phyloP scores from a whole-genome alignment of 2,888 invertebrate genomes.

The Charanyca ferruginea region DNA sequence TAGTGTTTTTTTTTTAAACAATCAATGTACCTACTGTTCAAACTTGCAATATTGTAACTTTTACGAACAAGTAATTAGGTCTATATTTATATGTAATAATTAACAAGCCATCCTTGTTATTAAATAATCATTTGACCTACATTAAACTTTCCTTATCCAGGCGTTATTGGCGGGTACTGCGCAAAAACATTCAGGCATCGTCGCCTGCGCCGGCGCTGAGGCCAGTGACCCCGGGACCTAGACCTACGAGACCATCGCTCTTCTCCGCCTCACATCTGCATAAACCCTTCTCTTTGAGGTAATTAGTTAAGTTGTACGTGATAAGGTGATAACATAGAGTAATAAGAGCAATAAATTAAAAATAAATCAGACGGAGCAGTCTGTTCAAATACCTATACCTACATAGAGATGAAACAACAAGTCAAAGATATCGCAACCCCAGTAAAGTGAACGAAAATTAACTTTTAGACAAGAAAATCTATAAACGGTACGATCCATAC shows the following conservation, averaged over 20 bases:
- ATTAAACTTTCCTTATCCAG: conserved; percentile 79
- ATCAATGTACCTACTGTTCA: too few species aligned
- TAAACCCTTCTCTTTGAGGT: conserved; percentile 93
- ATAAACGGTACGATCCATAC: too few species aligned
- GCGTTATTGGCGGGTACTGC: conserved; percentile 94
- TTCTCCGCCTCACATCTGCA: conserved; percentile 93
- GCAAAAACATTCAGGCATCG: conserved; percentile 92
- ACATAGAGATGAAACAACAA: neutral
- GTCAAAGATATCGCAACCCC: neutral
- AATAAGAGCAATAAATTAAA: neutral
- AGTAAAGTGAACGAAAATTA: neutral
- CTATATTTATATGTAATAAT: neutral
- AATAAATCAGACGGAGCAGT: neutral
- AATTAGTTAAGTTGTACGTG: conserved; percentile 33
- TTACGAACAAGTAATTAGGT: neutral
- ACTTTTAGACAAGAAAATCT: too few species aligned
- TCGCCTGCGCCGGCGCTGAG: conserved; percentile 81
- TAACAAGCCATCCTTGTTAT: neutral
- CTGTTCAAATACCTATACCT: too few species aligned
- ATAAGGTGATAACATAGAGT: neutral
- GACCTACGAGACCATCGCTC: conserved; percentile 90
- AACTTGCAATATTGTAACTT: too few species aligned
- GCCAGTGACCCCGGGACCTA: conserved; percentile 84
- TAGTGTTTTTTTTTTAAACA: too few species aligned
- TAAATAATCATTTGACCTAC: conserved; percentile 8